These are phyloP conservation scores for Allophyes oxyacanthae DNA, from an alignment of 2,888 invertebrate genomes.

Conservation along the genomic window DNA sequence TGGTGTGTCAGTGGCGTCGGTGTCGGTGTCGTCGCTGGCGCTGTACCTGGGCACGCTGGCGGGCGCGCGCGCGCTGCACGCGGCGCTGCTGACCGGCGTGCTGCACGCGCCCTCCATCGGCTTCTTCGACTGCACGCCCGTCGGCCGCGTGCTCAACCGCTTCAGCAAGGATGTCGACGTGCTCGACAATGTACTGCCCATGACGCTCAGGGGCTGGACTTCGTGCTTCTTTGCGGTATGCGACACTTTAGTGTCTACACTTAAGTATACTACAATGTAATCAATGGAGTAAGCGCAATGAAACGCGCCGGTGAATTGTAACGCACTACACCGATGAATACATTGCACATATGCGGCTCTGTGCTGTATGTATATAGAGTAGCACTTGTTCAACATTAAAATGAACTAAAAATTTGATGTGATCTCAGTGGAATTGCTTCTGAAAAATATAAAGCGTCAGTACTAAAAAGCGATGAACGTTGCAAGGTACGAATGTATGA, in stretches of 20 bases:
- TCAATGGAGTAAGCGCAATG: constrained; percentile 21
- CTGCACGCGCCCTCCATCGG: constrained; percentile 91
- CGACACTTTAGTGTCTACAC: constrained; percentile 23
- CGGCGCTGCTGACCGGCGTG: constrained; percentile 90
- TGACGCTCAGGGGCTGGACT: constrained; percentile 92
- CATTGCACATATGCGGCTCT: too few species aligned
- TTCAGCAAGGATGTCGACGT: constrained; percentile 93
- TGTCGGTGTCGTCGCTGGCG: constrained; percentile 91
- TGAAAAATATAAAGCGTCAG: too few species aligned
- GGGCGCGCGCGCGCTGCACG: constrained; percentile 91
- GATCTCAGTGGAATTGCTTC: too few species aligned
- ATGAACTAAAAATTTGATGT: too few species aligned
- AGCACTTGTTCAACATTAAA: constrained; percentile 21
- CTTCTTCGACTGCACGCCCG: constrained; percentile 95
- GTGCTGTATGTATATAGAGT: constrained; percentile 24
- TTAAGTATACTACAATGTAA: neutral
- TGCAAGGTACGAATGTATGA: too few species aligned
- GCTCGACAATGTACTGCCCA: constrained; percentile 92
- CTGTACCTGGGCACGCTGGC: constrained; percentile 91
- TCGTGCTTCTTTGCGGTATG: constrained; percentile 91
- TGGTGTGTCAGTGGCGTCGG: constrained; percentile 88
- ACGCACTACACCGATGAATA: too few species aligned
- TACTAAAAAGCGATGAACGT: too few species aligned
- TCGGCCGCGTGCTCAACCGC: constrained; percentile 94
- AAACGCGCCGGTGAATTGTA: too few species aligned